Base-by-base conservation (phyloP, 2,797 vertebrate genomes). In the Phylloscopus collybita region DNA sequence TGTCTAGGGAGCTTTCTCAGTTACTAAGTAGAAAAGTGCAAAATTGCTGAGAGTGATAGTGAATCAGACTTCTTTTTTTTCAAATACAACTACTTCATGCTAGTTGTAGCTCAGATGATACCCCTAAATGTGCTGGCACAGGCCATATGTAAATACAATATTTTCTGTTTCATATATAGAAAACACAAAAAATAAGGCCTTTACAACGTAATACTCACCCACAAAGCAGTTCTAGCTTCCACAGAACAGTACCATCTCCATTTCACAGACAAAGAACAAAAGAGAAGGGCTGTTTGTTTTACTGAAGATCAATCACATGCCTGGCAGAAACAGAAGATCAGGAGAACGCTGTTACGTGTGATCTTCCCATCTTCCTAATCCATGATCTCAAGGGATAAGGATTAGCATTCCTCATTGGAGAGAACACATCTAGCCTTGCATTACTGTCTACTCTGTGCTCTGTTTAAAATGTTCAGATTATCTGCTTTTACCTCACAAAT, bases 361-460 rank as follows among this genome's bases (percentile, higher is more conserved):
- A 42, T 50, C 30, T 72, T 65, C n/a, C 20, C 2, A 0, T 53
- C 36, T 51, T 72, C 54, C 73, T 75, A 17, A 32, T 22, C 53
- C 27, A 0, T 53, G 18, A 62, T 57, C 16, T 54, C 27, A 9
- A 30, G 38, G 53, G 36, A 30, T 20, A 27, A 30, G 69, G n/a
- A 61, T 65, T 57, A 42, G 17, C 64, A 61, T 82, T 85, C 13
- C 15, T 34, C 6, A 10, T 6, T 27, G 45, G 60, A 75, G 22
- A 72, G 21, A 80, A 21, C 19, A 45, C 20, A 23, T 45, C 34
- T 80, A 53, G 64, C 40, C 34, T 87, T 92, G 45, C 29, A 3
- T 51, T 73, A 23, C 62, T 65, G 19, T 30, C 10, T 21, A 3
- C 13, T n/a, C 0, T 21, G 27, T 0, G 1, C 29, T 22, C n/a